Evolutionary conservation across 2,888 invertebrate genomes (phyloP).

Genomic region (Incurvaria masculella): DNA sequence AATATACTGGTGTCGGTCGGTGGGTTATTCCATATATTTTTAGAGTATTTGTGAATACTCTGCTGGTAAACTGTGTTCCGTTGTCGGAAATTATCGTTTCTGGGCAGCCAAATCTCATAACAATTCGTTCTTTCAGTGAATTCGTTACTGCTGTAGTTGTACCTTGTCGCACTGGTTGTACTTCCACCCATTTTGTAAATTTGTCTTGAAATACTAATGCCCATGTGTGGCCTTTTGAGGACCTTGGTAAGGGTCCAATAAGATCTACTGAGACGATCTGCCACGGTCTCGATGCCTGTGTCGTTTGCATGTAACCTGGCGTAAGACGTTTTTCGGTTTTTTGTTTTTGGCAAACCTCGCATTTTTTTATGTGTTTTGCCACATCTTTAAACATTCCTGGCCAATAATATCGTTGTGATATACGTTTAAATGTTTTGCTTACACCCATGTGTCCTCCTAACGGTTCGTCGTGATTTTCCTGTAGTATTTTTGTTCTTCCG

Average conservation of each 20-base stretch:
- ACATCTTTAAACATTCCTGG: background rate
- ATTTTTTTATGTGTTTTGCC: constrained; percentile 1
- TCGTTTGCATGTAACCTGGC: background rate
- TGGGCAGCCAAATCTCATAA: background rate
- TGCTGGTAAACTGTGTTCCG: constrained; percentile 8
- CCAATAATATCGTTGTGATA: background rate
- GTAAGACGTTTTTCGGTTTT: background rate
- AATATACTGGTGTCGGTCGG: constrained; percentile 19
- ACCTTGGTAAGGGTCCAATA: constrained; percentile 6
- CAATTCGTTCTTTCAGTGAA: background rate
- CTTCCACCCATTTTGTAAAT: constrained; percentile 19
- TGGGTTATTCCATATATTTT: constrained; percentile 6
- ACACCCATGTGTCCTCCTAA: background rate
- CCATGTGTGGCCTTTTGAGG: constrained; percentile 15
- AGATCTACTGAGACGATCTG: constrained; percentile 1
- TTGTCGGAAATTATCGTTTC: background rate
- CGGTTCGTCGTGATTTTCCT: background rate
- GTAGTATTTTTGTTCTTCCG: background rate
- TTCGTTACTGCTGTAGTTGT: constrained; percentile 7
- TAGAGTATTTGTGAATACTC: background rate
- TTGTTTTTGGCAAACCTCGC: background rate
- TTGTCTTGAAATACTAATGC: constrained; percentile 20
- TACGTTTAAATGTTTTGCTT: background rate
- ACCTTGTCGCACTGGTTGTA: constrained; percentile 14
- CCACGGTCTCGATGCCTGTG: background rate